phyloP scores from a whole-genome alignment of 2,113 vertebrate genomes.

The Callorhinus ursinus region DNA sequence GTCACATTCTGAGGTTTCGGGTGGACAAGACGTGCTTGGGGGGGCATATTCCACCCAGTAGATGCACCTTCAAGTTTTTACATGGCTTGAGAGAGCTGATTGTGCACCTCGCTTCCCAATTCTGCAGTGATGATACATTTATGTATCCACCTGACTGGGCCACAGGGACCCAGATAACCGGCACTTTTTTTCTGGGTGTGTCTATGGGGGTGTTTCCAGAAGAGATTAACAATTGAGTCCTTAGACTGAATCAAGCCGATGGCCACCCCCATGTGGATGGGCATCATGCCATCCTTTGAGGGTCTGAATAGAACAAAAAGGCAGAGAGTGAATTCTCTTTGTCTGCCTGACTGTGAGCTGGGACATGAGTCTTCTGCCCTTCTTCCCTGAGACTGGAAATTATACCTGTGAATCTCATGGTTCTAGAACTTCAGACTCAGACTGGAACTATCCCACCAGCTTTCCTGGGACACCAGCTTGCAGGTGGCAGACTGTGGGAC shows the following conservation, averaged over 20 bases:
- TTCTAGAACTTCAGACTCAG: not conserved
- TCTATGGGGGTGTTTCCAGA: not conserved
- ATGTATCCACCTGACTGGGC: not conserved
- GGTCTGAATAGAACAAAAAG: not conserved
- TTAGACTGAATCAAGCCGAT: not conserved
- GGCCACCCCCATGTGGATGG: rapidly evolving
- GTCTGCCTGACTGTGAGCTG: not conserved
- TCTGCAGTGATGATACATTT: not conserved
- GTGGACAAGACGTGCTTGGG: rapidly evolving
- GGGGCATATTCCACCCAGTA: not conserved
- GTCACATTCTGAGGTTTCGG: not conserved
- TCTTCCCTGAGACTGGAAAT: not conserved
- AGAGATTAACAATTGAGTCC: not conserved
- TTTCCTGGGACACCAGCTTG: not conserved
- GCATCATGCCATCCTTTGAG: no score
- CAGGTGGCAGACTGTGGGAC: not conserved
- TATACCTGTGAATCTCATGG: not conserved
- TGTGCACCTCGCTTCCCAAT: rapidly evolving
- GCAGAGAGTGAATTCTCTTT: not conserved
- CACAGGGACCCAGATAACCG: no score
- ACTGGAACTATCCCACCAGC: not conserved
- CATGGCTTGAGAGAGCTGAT: not conserved
- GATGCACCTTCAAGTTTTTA: no score
- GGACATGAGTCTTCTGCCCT: not conserved
- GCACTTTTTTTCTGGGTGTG: not conserved